phyloP scores from a whole-genome alignment of 2,113 vertebrate genomes.

The Plecotus auritus region DNA sequence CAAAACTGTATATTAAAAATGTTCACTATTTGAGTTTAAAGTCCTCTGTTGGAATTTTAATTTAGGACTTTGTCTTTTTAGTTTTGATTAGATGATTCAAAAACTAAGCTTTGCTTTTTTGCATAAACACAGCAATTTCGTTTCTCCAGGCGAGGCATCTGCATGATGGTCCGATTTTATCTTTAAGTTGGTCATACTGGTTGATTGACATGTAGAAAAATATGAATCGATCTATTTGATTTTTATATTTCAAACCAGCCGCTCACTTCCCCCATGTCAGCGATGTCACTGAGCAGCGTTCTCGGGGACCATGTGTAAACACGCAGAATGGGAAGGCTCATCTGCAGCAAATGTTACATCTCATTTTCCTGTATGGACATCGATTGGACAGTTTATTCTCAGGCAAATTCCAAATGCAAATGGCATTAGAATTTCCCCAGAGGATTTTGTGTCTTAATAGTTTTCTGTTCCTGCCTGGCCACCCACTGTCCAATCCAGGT shows the following conservation, averaged over 20 bases:
- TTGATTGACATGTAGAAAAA: not conserved
- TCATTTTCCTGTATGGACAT: not conserved
- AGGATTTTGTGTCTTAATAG: not conserved
- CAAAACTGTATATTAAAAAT: not conserved
- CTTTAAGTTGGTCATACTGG: not conserved
- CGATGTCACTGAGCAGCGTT: accelerated
- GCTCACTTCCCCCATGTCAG: accelerated
- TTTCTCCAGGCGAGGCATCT: not conserved
- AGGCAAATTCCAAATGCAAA: not conserved
- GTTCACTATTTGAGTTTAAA: not conserved
- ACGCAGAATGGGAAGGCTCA: accelerated
- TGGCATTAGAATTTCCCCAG: not conserved
- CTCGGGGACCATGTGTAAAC: accelerated
- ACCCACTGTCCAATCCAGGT: not conserved
- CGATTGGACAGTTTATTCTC: not conserved
- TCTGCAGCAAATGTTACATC: not conserved
- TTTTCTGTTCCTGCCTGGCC: not conserved
- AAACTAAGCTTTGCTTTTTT: not conserved
- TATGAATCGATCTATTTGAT: not conserved
- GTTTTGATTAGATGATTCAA: not conserved
- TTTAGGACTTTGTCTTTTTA: not conserved
- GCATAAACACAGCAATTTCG: not conserved
- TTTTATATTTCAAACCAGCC: not conserved
- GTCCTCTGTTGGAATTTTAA: not conserved
- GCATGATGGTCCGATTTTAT: not conserved